Conservation (phyloP, 1,140 invertebrate genomes). For the Drosophila repleta region DNA sequence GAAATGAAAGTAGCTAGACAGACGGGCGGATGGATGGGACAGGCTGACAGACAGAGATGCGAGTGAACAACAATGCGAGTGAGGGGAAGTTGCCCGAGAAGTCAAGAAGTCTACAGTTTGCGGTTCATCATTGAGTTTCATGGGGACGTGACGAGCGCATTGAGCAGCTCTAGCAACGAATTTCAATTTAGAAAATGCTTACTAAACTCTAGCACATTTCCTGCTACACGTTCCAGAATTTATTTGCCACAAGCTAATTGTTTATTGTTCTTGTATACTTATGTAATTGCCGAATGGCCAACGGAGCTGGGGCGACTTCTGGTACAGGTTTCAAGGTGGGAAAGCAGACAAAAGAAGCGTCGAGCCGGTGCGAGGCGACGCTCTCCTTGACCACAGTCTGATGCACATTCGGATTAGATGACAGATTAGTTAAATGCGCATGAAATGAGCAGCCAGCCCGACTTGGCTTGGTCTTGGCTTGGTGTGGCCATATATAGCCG, state of each 20-base stretch:
- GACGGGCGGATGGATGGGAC: neutral
- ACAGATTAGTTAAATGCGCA: constrained; percentile 80
- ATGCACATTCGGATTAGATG: constrained; percentile 72
- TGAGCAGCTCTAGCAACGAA: constrained; percentile 54
- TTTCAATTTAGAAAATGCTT: constrained; percentile 49
- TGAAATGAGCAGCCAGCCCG: constrained; percentile 70
- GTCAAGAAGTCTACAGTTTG: constrained; percentile 40
- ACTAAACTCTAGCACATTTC: constrained; percentile 59
- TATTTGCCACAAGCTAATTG: constrained; percentile 63
- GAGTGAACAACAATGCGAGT: constrained; percentile 33
- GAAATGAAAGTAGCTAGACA: constrained; percentile 66
- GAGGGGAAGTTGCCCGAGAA: constrained; percentile 17
- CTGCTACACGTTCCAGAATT: constrained; percentile 37
- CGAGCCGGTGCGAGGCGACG: constrained; percentile 1
- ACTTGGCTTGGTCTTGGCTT: constrained; percentile 30
- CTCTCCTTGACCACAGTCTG: constrained; percentile 54
- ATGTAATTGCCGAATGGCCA: constrained; percentile 43
- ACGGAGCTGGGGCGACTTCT: neutral
- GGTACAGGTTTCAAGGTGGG: constrained; percentile 33
- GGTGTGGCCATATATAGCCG: constrained; percentile 32
- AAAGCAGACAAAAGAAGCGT: constrained; percentile 21
- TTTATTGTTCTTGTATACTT: constrained; percentile 55
- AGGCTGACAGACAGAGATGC: neutral
- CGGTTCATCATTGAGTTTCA: constrained; percentile 54
- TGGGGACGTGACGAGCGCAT: constrained; percentile 41